A percentile compares a stretch with the other conserved stretches of the same genome.
Evolutionary conservation across 2,113 vertebrate genomes (phyloP).

Genomic region (Numenius arquata): DNA sequence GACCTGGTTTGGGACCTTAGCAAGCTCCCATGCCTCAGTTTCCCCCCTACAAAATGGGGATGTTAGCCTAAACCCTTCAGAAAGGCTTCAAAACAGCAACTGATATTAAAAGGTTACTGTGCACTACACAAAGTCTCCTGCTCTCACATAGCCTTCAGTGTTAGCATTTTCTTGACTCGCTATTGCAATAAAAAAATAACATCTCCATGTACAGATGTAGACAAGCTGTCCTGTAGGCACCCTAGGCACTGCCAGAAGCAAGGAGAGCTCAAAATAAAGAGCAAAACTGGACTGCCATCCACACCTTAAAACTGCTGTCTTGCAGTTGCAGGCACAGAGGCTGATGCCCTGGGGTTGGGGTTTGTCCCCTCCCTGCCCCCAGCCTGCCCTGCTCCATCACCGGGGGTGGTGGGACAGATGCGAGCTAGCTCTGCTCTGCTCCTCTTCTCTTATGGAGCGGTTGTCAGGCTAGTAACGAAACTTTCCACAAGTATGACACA

Average conservation of each 20-base stretch:
- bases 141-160: background rate
- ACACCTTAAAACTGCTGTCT: background rate
- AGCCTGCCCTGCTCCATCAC: background rate
- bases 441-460: background rate
- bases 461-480: background rate
- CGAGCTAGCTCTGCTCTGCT: background rate
- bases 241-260: background rate
- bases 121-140: background rate
- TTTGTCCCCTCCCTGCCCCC: background rate
- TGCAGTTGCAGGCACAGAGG: background rate
- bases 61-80: background rate
- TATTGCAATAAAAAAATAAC: background rate
- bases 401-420: background rate
- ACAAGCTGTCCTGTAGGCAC: background rate
- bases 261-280: background rate
- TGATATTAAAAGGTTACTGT: background rate
- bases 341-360: background rate
- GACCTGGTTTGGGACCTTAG: background rate
- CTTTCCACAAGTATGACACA: background rate
- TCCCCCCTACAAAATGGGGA: background rate
- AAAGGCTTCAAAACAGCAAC: background rate
- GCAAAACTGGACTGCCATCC: background rate
- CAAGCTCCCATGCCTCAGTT: background rate
- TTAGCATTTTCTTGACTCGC: background rate
- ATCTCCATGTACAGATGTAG: background rate